Base-by-base conservation (phyloP, 2,888 invertebrate genomes). In the Cyaniris semiargus region DNA sequence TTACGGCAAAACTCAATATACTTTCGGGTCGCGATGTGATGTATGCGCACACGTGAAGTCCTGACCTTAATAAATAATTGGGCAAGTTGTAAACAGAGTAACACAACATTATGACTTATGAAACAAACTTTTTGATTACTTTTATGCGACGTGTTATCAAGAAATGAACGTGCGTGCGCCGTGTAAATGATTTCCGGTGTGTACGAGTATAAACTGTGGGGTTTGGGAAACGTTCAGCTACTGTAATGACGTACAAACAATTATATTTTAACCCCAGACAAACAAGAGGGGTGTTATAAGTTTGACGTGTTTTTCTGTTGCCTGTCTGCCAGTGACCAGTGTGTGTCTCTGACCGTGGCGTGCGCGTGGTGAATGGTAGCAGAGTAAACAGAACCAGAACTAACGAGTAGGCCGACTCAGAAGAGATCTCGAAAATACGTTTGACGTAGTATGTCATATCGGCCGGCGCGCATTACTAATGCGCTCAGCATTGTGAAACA, bases 1-100 rank as follows among this genome's bases (percentile, higher is more conserved):
- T 71, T 72, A 72, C 13, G 38, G 72, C 44, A 21, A 72, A 72
- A 72, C 44, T 72, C 48, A 72, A 44, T 72, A 44, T 72, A 72
- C 23, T 72, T 72, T 44, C 44, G 72, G 72, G 44, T 13, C 44
- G 5, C 21, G 23, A 72, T 72, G 23, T 44, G 44, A 72, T 72
- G 21, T 72, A 72, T 44, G 23, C 23, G 60, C n/a, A 70, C 7
- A 31, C 3, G 7, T 70, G 70, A 58, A 8, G 23, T 31, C 27
- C 15, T 66, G 66, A 66, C 66, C 27, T 66, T 66, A 66, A 27
- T 5, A 15, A 27, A 66, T 15, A 27, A 66, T 66, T 66, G 66
- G 27, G 6, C 66, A 66, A 66, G 27, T 66, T 18, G 6, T 66
- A 66, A 66, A 66, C n/a, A 66, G 31, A 15, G 66, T 66, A 66